Conservation (phyloP, 64 coral and sea anemone species). For the Montipora capricornis region DNA sequence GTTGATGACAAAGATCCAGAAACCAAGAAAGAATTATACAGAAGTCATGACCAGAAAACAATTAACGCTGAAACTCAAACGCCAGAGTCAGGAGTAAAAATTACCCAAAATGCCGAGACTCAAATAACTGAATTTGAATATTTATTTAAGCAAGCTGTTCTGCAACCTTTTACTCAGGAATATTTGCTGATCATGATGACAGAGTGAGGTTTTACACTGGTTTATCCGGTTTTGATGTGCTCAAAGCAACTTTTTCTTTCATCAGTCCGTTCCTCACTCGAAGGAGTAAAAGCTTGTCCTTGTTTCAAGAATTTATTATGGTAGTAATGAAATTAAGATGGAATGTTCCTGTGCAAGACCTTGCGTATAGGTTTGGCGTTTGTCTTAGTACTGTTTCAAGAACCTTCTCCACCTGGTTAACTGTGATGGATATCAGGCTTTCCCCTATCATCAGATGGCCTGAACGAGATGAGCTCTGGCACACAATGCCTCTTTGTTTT, state of each 20-base stretch:
- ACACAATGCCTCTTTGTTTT: slow-evolving; percentile 56
- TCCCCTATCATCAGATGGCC: slow-evolving; percentile 31
- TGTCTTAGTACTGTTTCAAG: slow-evolving; percentile 32
- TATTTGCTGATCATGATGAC: slow-evolving; percentile 30
- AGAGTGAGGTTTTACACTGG: slow-evolving; percentile 61
- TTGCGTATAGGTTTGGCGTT: slow-evolving; percentile 25
- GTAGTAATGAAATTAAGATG: slow-evolving; percentile 2
- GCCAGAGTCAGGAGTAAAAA: too few relatives aligned
- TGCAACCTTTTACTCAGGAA: slow-evolving; percentile 47
- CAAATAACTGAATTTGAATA: slow-evolving; percentile 61
- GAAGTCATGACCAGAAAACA: background rate
- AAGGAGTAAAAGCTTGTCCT: slow-evolving; percentile 32
- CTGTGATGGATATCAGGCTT: slow-evolving; percentile 3
- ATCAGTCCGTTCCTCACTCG: slow-evolving; percentile 19
- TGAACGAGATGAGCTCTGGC: slow-evolving; percentile 44
- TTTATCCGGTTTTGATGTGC: slow-evolving; percentile 22
- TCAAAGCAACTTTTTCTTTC: slow-evolving; percentile 15
- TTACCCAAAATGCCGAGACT: background rate
- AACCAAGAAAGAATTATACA: background rate
- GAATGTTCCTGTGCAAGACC: slow-evolving; percentile 33
- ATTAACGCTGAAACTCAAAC: background rate
- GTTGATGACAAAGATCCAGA: too few relatives aligned
- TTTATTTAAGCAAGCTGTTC: background rate
- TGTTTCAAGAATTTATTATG: slow-evolving; percentile 36
- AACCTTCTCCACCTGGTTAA: background rate